Evolutionary conservation across 2,113 vertebrate genomes (phyloP).

Genomic region (Ochotona curzoniae): DNA sequence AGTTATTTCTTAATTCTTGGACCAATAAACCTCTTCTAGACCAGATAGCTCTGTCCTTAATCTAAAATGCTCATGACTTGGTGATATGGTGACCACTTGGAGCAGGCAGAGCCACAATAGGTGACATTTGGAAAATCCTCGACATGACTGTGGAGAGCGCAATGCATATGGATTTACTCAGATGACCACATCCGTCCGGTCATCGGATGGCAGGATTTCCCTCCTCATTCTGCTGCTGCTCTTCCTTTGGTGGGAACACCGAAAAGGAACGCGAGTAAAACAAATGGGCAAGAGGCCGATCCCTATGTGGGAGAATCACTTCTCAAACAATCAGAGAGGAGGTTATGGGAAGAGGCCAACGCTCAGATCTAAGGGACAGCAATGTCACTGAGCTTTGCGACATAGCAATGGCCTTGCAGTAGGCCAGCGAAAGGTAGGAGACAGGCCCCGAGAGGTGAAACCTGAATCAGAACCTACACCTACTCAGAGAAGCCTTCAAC

Average conservation of each 20-base stretch:
- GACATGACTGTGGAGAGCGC: not conserved
- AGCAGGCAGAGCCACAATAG: constrained; percentile 45
- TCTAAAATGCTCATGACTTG: constrained; percentile 19
- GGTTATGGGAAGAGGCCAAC: not conserved
- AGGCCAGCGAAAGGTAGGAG: not conserved
- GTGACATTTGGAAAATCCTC: constrained; percentile 48
- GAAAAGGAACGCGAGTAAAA: constrained; percentile 61
- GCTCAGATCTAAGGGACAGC: not conserved
- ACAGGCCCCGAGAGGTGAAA: not conserved
- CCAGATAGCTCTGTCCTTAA: not conserved
- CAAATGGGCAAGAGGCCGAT: constrained; percentile 39
- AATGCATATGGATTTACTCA: not conserved
- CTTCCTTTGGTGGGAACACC: constrained; percentile 29
- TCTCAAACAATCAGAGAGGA: not conserved
- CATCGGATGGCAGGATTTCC: constrained; percentile 14
- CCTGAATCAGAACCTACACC: not conserved
- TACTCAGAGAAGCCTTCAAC: not conserved
- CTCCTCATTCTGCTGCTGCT: constrained; percentile 30
- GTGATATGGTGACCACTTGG: not conserved
- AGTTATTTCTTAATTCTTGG: constrained; percentile 76
- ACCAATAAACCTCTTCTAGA: constrained; percentile 74
- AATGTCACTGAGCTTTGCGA: not conserved
- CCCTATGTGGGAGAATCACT: constrained; percentile 23
- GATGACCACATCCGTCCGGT: not conserved
- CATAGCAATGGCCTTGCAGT: not conserved